Evolutionary conservation across 1,140 invertebrate genomes (phyloP).

Genomic region (Nephila pilipes): DNA sequence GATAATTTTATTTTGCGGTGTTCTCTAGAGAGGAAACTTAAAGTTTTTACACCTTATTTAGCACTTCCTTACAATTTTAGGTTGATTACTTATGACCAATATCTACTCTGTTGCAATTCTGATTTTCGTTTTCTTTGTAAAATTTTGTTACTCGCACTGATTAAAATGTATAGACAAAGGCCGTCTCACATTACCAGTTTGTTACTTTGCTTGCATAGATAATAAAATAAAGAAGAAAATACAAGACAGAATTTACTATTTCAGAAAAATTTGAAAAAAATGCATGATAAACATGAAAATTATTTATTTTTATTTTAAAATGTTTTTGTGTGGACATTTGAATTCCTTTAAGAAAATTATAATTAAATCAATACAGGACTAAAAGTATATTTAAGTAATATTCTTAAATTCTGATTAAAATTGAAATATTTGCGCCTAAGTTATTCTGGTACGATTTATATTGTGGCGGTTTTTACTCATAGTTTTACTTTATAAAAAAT

Average conservation of each 20-base stretch:
- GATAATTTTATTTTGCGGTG: not conserved
- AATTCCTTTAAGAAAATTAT: too few relatives aligned
- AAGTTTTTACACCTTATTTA: not conserved
- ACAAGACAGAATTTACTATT: not conserved
- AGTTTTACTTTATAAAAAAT: too few relatives aligned
- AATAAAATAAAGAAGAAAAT: not conserved
- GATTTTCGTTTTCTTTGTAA: not conserved
- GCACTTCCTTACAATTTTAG: not conserved
- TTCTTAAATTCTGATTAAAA: too few relatives aligned
- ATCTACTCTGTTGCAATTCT: not conserved
- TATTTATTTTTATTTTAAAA: too few relatives aligned
- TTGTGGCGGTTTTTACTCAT: too few relatives aligned
- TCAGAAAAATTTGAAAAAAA: not conserved
- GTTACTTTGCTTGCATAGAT: not conserved
- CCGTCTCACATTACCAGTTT: not conserved
- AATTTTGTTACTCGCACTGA: not conserved
- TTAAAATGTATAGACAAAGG: not conserved
- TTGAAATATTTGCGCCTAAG: too few relatives aligned
- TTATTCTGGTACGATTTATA: too few relatives aligned
- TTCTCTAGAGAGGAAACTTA: not conserved
- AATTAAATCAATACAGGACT: too few relatives aligned
- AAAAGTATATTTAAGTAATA: too few relatives aligned
- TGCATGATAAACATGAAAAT: too few relatives aligned
- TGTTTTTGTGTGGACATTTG: too few relatives aligned
- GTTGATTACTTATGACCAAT: not conserved